Conservation (phyloP, 2,888 invertebrate species). For the Onthophagus sagittarius region DNA sequence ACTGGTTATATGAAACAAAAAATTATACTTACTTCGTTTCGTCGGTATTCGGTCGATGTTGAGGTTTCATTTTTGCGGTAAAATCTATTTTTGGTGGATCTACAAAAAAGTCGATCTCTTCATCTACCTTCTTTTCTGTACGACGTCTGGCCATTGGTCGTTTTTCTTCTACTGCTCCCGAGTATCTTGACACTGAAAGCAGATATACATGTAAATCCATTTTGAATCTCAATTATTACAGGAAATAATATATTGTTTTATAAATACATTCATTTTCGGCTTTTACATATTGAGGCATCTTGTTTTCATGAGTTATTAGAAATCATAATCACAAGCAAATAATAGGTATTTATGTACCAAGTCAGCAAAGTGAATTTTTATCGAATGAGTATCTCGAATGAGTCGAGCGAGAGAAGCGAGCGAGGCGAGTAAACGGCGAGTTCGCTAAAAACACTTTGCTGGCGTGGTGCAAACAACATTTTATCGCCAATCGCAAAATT, state of each 20-base stretch:
- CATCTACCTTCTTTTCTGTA: constrained; percentile 13
- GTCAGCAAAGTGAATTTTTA: too few relatives aligned
- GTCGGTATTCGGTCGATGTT: neutral
- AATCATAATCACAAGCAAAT: too few relatives aligned
- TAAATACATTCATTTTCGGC: too few relatives aligned
- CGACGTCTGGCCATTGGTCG: constrained; percentile 6
- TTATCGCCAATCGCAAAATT: too few relatives aligned
- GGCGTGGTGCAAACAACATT: too few relatives aligned
- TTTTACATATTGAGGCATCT: neutral
- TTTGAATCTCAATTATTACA: neutral
- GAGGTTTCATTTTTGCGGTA: neutral
- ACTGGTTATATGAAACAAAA: neutral
- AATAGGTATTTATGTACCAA: too few relatives aligned
- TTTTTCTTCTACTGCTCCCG: constrained; percentile 23
- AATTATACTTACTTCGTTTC: neutral
- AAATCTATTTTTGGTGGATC: neutral
- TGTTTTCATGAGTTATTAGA: too few relatives aligned
- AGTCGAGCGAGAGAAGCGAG: too few relatives aligned
- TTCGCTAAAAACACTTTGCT: too few relatives aligned
- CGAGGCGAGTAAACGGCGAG: too few relatives aligned
- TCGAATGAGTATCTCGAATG: too few relatives aligned
- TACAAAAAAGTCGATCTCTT: neutral
- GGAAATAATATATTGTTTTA: too few relatives aligned
- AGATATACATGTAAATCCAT: neutral
- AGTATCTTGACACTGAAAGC: constrained; percentile 31